Conservation (phyloP, 2,113 vertebrate genomes). For the Pelecanus crispus region DNA sequence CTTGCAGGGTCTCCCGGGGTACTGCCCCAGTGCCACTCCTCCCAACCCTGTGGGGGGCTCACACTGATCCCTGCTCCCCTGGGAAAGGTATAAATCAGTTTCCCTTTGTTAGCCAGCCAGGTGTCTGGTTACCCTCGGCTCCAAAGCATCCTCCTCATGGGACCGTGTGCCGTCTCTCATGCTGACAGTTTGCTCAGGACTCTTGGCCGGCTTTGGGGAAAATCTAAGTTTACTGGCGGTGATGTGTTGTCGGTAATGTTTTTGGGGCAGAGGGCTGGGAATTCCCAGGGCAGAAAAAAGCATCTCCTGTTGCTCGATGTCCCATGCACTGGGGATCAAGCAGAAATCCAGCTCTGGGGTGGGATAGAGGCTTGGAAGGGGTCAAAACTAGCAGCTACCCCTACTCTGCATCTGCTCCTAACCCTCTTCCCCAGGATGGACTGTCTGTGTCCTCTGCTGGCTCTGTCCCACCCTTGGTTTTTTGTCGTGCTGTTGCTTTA, state of each 20-base stretch:
- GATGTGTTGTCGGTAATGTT: fast-evolving
- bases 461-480: background rate
- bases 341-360: background rate
- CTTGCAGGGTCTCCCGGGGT: fast-evolving
- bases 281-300: background rate
- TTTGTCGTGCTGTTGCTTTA: background rate
- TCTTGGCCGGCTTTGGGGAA: background rate
- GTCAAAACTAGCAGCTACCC: background rate
- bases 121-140: background rate
- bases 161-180: background rate
- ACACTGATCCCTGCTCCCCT: background rate
- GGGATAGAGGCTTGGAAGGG: background rate
- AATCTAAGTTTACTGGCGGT: background rate
- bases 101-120: background rate
- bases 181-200: background rate
- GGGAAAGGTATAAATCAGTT: background rate
- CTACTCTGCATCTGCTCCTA: background rate
- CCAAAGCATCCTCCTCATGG: background rate
- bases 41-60: fast-evolving
- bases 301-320: background rate
- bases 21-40: background rate
- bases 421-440: background rate
- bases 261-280: background rate
- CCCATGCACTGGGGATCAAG: background rate
- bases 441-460: background rate